Evolutionary conservation across 2,888 invertebrate genomes (phyloP).

Genomic region (Pterostichus niger): DNA sequence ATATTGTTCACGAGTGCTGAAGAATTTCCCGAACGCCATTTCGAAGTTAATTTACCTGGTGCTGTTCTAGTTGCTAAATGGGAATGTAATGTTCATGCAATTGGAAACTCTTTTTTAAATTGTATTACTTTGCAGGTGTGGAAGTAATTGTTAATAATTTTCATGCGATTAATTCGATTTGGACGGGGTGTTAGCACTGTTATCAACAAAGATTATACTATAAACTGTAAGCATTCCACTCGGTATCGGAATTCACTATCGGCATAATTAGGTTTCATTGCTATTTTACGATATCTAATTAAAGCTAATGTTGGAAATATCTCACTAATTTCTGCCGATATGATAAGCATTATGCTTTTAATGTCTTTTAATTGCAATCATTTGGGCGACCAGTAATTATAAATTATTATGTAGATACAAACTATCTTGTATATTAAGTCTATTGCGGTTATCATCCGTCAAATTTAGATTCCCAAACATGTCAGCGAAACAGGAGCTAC

Average conservation of each 20-base stretch:
- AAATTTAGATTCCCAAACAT: too few species aligned
- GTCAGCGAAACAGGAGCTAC: too few species aligned
- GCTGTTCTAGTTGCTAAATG: constrained; percentile 44
- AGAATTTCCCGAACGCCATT: constrained; percentile 50
- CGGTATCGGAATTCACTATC: neutral
- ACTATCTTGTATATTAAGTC: neutral
- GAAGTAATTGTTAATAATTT: constrained; percentile 45
- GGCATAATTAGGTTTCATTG: constrained; percentile 1
- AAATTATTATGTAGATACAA: neutral
- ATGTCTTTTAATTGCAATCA: neutral
- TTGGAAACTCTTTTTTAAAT: constrained; percentile 47
- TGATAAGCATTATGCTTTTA: neutral
- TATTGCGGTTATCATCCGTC: too few species aligned
- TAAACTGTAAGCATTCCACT: neutral
- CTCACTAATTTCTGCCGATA: neutral
- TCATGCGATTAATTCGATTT: constrained; percentile 17
- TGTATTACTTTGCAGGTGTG: constrained; percentile 36
- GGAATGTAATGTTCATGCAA: constrained; percentile 54
- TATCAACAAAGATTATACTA: neutral
- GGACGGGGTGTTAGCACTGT: neutral
- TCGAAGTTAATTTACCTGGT: constrained; percentile 50
- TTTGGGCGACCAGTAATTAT: neutral
- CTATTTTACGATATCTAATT: constrained; percentile 1
- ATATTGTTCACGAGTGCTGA: constrained; percentile 51
- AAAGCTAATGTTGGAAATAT: constrained; percentile 3